Conservation (phyloP, 2,113 vertebrate genomes). For the Galeopterus variegatus region DNA sequence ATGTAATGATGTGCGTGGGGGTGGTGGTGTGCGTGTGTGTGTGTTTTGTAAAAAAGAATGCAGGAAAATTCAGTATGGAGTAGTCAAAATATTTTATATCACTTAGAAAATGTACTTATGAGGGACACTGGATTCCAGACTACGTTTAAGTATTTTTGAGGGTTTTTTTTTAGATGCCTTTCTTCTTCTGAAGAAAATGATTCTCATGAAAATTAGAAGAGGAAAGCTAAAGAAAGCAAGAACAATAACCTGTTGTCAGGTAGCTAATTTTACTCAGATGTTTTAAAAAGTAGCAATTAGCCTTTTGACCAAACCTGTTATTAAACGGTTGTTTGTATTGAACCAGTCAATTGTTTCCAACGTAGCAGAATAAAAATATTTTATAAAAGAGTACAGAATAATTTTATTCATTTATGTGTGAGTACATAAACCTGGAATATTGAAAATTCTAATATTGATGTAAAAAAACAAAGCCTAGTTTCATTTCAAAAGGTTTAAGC, state of each 20-base stretch:
- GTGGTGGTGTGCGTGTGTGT: background rate
- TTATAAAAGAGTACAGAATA: constrained; percentile 5
- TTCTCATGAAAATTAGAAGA: constrained; percentile 23
- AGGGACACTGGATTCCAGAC: background rate
- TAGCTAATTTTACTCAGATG: constrained; percentile 11
- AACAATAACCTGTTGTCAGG: background rate
- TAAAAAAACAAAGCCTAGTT: background rate
- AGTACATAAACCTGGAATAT: background rate
- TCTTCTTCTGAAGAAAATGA: background rate
- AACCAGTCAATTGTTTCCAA: constrained; percentile 44
- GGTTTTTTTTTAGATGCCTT: background rate
- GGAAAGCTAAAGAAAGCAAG: background rate
- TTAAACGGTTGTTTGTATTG: constrained; percentile 3
- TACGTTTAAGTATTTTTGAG: background rate
- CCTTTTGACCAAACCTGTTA: constrained; percentile 16
- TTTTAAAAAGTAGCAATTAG: constrained; percentile 51
- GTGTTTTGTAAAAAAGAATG: background rate
- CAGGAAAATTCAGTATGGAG: background rate
- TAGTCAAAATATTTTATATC: constrained; percentile 5
- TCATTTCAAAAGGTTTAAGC: background rate
- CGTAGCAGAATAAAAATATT: constrained; percentile 39
- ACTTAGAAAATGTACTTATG: background rate
- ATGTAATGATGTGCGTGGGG: background rate
- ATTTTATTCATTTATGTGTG: background rate
- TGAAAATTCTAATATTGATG: background rate